phyloP scores from a whole-genome alignment of 1,140 invertebrate genomes.

The Cylas formicarius region DNA sequence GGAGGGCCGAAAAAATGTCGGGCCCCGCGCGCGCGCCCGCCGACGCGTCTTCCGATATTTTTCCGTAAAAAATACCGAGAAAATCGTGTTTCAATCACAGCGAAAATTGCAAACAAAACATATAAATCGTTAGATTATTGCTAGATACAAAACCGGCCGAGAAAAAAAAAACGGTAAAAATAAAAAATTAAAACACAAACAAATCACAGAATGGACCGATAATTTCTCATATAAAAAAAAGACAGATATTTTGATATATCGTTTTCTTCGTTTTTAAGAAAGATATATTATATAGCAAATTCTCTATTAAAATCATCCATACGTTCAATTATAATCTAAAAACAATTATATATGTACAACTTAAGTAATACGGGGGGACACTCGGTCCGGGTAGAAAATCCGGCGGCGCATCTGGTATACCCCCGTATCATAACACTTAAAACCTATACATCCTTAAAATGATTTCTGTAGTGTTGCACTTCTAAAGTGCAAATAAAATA shows the following conservation, averaged over 20 bases:
- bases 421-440: constrained; percentile 29
- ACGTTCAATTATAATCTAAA: constrained; percentile 26
- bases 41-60: too few species aligned
- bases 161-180: constrained; percentile 15
- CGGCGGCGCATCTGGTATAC: too few species aligned
- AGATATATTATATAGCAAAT: constrained; percentile 20
- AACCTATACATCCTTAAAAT: constrained; percentile 33
- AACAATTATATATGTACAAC: constrained; percentile 29
- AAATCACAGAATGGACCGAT: constrained; percentile 23
- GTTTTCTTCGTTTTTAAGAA: constrained; percentile 9
- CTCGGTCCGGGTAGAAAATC: too few species aligned
- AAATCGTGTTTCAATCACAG: constrained; percentile 17
- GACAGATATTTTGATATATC: constrained; percentile 10
- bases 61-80: constrained; percentile 15
- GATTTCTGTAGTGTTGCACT: constrained; percentile 35
- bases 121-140: constrained; percentile 20
- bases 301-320: constrained; percentile 25
- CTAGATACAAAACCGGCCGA: constrained; percentile 18
- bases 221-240: constrained; percentile 6
- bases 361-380: constrained; percentile 15
- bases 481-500: constrained; percentile 35
- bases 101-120: constrained; percentile 20
- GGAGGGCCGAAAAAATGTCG: too few species aligned
- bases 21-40: too few species aligned
- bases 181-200: constrained; percentile 10